phyloP scores from a whole-genome alignment of 2,797 vertebrate species.

The Megalops cyprinoides region DNA sequence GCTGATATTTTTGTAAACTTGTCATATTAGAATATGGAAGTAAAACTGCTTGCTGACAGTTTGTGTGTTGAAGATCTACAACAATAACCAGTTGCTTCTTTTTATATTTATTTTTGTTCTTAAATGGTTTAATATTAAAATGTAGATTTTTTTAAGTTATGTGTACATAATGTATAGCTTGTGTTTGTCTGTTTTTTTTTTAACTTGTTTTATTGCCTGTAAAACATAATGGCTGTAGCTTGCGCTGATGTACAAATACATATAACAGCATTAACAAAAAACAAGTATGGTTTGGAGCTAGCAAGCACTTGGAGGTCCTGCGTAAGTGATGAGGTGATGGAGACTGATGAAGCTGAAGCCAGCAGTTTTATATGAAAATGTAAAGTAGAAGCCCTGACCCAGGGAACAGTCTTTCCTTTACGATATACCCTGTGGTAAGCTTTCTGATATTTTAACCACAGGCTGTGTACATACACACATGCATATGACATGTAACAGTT shows the following conservation, averaged over 20 bases:
- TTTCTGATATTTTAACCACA: conserved; percentile 41
- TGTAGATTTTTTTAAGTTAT: conserved; percentile 65
- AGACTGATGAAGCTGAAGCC: conserved; percentile 33
- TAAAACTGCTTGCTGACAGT: conserved; percentile 63
- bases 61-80: conserved; percentile 70
- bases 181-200: conserved; percentile 68
- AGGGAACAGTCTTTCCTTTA: conserved; percentile 23
- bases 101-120: conserved; percentile 81
- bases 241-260: conserved; percentile 20
- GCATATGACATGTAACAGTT: conserved; percentile 11
- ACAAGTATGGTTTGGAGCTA: background rate
- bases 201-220: conserved; percentile 64
- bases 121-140: conserved; percentile 59
- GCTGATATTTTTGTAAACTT: conserved; percentile 49
- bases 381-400: conserved; percentile 18
- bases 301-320: background rate
- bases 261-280: conserved; percentile 12
- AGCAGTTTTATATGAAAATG: conserved; percentile 29
- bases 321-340: background rate
- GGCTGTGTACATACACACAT: conserved; percentile 50
- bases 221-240: conserved; percentile 55
- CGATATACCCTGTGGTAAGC: conserved; percentile 8
- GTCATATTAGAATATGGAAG: conserved; percentile 39
- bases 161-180: conserved; percentile 88
- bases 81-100: conserved; percentile 65